These are phyloP conservation scores for Cephus pulcher DNA, from an alignment of 2,888 invertebrate genomes.

Conservation along the genomic window DNA sequence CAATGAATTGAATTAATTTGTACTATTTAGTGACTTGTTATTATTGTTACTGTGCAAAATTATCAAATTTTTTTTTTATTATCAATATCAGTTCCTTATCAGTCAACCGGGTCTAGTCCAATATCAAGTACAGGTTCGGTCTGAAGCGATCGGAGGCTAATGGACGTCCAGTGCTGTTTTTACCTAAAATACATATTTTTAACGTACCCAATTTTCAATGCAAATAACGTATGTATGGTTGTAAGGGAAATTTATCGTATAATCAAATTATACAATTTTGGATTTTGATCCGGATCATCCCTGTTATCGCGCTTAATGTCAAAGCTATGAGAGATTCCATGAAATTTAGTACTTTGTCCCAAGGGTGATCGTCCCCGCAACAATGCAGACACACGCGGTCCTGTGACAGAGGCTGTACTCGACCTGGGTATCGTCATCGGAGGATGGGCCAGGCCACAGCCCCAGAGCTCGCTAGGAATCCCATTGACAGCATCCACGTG, in stretches of 20 bases:
- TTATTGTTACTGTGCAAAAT: background rate
- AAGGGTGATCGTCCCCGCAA: constrained; percentile 13
- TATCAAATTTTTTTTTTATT: background rate
- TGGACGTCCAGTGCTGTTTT: no score
- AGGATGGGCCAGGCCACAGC: background rate
- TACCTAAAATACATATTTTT: no score
- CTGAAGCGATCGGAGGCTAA: no score
- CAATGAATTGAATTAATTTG: no score
- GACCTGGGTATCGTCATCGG: background rate
- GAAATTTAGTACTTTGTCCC: constrained; percentile 19
- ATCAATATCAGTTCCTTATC: background rate
- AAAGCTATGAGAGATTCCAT: constrained; percentile 3
- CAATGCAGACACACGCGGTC: constrained; percentile 18
- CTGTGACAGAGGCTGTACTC: constrained; percentile 10
- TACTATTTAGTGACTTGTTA: no score
- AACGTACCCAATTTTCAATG: no score
- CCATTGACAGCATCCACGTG: constrained; percentile 16
- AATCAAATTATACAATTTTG: no score
- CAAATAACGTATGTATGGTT: no score
- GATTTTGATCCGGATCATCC: no score
- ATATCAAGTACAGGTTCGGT: no score
- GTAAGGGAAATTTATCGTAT: background rate
- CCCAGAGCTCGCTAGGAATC: constrained; percentile 17
- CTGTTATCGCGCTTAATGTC: no score
- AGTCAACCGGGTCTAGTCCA: no score